These are phyloP conservation scores for Chelmon rostratus DNA, from an alignment of 2,797 vertebrate species.

Conservation along the genomic window DNA sequence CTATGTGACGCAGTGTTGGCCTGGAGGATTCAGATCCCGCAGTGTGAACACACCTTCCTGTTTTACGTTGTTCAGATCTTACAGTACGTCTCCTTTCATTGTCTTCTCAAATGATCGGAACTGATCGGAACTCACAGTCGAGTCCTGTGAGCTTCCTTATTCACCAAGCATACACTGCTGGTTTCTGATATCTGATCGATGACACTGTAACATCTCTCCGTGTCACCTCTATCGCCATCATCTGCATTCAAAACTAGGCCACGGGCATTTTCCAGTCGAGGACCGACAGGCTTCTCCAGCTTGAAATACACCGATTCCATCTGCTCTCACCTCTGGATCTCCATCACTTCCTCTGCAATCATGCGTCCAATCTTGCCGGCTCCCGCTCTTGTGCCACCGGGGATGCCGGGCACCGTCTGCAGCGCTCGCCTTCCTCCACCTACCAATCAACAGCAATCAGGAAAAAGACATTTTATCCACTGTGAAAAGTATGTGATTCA, in stretches of 20 bases:
- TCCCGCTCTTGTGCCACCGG: slow-evolving; percentile 95
- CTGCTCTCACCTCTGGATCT: slow-evolving; percentile 94
- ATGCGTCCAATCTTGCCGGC: slow-evolving; percentile 99
- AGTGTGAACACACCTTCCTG: neutral
- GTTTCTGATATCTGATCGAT: slow-evolving; percentile 15
- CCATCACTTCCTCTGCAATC: slow-evolving; percentile 99
- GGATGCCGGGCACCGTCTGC: slow-evolving; percentile 96
- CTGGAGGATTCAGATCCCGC: neutral
- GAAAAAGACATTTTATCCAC: neutral
- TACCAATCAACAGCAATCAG: slow-evolving; percentile 62
- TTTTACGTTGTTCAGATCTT: neutral
- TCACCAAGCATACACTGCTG: neutral
- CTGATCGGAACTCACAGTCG: no score
- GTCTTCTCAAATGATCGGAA: neutral
- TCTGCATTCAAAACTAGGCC: neutral
- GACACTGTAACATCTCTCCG: neutral
- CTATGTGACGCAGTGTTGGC: slow-evolving; percentile 6
- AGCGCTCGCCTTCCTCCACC: slow-evolving; percentile 92
- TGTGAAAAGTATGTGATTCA: neutral
- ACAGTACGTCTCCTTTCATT: slow-evolving; percentile 1
- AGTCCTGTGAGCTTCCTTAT: rapidly evolving
- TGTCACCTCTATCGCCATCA: neutral
- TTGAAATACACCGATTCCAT: neutral
- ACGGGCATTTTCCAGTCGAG: neutral
- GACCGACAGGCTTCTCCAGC: rapidly evolving